These are phyloP conservation scores for Lingula anatina DNA, from an alignment of 2,888 invertebrate genomes.

Conservation along the genomic window DNA sequence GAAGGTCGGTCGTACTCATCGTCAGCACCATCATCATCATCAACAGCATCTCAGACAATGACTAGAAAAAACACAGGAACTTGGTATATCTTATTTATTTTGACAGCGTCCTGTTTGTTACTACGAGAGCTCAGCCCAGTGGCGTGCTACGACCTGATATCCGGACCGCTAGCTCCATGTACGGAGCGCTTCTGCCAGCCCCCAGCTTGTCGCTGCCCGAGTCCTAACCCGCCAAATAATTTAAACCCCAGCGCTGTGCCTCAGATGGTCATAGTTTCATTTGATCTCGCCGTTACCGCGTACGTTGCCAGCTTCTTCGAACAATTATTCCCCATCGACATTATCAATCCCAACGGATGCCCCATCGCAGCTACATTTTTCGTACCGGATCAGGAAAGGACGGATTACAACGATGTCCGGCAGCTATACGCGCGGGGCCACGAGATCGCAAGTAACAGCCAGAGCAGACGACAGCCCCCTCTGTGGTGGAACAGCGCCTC, in stretches of 20 bases:
- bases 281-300: constrained; percentile 28
- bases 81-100: no score
- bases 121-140: no score
- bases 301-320: constrained; percentile 73
- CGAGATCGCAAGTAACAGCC: constrained; percentile 96
- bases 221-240: constrained; percentile 15
- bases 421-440: constrained; percentile 91
- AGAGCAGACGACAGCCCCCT: constrained; percentile 54
- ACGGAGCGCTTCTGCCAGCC: no score
- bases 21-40: no score
- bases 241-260: constrained; percentile 15
- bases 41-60: no score
- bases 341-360: constrained; percentile 62
- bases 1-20: no score
- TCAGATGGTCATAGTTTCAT: constrained; percentile 31
- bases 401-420: constrained; percentile 96
- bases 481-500: constrained; percentile 77
- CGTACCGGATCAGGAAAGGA: constrained; percentile 98
- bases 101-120: no score
- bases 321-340: constrained; percentile 19
- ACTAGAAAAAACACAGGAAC: no score
- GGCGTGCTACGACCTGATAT: no score
- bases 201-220: constrained; percentile 17
- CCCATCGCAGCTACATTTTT: constrained; percentile 88
- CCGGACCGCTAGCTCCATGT: no score